Evolutionary conservation across 2,797 vertebrate genomes (phyloP).

Genomic region (Mormyrops boulengeri): DNA sequence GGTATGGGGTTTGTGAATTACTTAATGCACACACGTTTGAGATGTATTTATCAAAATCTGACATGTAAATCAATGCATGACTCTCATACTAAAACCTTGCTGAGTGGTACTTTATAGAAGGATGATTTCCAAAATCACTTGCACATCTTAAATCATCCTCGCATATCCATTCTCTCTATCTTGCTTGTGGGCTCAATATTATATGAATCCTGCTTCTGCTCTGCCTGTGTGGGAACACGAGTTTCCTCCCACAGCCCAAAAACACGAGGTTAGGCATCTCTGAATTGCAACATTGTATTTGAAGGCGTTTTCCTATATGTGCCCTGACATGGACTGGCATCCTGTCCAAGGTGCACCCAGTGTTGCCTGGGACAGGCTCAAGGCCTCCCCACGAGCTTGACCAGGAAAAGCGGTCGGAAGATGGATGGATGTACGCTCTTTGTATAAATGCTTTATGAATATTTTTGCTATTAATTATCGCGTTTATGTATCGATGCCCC

Average conservation of each 20-base stretch:
- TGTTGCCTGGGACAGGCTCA: neutral
- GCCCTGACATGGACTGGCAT: neutral
- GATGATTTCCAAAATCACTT: neutral
- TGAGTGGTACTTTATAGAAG: neutral
- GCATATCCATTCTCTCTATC: neutral
- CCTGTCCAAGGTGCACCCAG: neutral
- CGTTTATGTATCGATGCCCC: neutral
- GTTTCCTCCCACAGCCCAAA: neutral
- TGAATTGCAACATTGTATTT: neutral
- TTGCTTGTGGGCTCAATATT: neutral
- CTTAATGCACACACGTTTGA: conserved; percentile 6
- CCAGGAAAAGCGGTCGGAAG: neutral
- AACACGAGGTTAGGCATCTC: neutral
- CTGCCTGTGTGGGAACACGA: neutral
- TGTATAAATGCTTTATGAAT: neutral
- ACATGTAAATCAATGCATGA: neutral
- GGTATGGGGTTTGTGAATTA: conserved; percentile 48
- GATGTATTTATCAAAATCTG: neutral
- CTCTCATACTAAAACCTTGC: neutral
- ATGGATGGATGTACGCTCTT: neutral
- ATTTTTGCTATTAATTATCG: neutral
- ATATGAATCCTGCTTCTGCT: neutral
- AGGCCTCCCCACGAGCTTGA: neutral
- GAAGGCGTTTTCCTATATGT: neutral
- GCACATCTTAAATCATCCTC: neutral